These are phyloP conservation scores for Sinocyclocheilus rhinocerous DNA, from an alignment of 2,113 vertebrate species.

Conservation along the genomic window DNA sequence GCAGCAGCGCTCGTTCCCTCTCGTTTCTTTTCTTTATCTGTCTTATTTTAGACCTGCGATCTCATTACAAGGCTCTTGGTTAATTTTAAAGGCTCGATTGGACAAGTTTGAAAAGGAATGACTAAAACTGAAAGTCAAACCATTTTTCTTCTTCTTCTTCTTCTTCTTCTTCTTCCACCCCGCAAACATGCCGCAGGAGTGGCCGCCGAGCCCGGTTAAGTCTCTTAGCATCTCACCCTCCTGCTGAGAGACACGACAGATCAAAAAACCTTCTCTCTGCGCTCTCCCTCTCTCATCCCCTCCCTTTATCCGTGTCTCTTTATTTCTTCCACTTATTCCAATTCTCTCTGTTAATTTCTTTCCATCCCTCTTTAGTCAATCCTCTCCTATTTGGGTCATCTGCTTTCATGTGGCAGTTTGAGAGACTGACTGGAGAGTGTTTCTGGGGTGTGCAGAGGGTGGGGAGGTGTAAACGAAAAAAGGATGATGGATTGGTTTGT, in stretches of 20 bases:
- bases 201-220: conserved; percentile 41
- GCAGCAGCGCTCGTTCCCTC: not conserved
- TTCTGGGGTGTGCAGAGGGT: not conserved
- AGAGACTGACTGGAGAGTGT: conserved; percentile 33
- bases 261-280: conserved; percentile 52
- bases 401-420: conserved; percentile 68
- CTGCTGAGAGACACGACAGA: conserved; percentile 63
- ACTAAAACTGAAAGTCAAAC: conserved; percentile 45
- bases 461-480: conserved; percentile 17
- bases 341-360: not conserved
- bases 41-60: conserved; percentile 48
- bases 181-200: conserved; percentile 57
- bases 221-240: conserved; percentile 48
- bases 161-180: conserved; percentile 60
- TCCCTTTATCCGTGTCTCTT: conserved; percentile 31
- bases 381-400: conserved; percentile 59
- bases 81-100: conserved; percentile 30
- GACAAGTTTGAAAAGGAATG: conserved; percentile 46
- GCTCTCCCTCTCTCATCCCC: conserved; percentile 47
- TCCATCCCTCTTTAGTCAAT: not conserved
- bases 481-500: conserved; percentile 2
- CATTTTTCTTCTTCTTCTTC: conserved; percentile 60
- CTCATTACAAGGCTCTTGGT: conserved; percentile 55
- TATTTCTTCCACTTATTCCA: not conserved
- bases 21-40: conserved; percentile 9